Percentiles rank a stretch among this genome's conserved stretches.
These are phyloP conservation scores for Cecropterus lyciades DNA, from an alignment of 1,140 invertebrate genomes.

Conservation along the genomic window DNA sequence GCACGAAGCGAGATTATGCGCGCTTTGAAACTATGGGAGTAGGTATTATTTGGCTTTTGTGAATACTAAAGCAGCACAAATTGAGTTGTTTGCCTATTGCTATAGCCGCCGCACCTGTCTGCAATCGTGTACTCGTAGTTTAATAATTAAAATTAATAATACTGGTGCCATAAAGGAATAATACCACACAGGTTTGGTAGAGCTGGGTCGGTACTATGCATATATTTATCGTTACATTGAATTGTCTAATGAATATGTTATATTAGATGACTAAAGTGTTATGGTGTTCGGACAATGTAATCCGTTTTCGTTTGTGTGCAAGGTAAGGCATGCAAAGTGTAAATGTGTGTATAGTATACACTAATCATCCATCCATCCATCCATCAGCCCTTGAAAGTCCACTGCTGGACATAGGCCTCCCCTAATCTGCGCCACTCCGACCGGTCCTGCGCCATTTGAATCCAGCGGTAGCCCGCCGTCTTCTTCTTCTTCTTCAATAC, in stretches of 20 bases:
- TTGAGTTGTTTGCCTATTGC: conserved; percentile 56
- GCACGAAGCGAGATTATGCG: conserved; percentile 50
- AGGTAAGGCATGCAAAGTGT: too few relatives aligned
- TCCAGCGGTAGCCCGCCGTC: too few relatives aligned
- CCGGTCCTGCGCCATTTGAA: too few relatives aligned
- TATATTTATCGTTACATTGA: neutral
- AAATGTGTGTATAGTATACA: too few relatives aligned
- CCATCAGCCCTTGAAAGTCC: too few relatives aligned
- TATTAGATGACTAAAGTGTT: too few relatives aligned
- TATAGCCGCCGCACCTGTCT: conserved; percentile 31
- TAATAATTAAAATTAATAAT: conserved; percentile 37
- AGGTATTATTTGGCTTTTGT: conserved; percentile 62
- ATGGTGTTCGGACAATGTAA: too few relatives aligned
- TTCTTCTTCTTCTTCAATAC: too few relatives aligned
- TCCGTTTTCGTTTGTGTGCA: too few relatives aligned
- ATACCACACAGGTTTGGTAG: conserved; percentile 22
- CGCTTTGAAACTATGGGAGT: conserved; percentile 54
- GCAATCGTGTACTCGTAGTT: conserved; percentile 20
- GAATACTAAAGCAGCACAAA: conserved; percentile 54
- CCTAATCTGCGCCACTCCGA: too few relatives aligned
- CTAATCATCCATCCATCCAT: too few relatives aligned
- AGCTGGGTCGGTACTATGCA: neutral
- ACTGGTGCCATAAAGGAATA: conserved; percentile 30
- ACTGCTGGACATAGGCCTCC: too few relatives aligned
- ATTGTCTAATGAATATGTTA: neutral